Base-by-base conservation (phyloP, 1,140 invertebrate species). In the Pachypeltis micranthus region DNA sequence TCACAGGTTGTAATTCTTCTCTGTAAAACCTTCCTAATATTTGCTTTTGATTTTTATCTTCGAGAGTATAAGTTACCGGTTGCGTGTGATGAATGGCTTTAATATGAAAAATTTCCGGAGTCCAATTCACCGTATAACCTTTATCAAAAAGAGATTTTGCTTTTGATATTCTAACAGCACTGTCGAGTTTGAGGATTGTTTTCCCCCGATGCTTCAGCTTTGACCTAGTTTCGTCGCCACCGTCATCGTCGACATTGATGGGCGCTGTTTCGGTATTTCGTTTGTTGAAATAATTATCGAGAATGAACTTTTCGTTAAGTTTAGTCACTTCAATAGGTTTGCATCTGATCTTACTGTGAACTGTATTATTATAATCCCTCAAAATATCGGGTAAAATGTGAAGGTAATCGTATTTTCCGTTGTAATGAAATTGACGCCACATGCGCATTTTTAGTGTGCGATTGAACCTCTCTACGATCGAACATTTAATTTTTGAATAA, bases 381-480 rank as follows among this genome's bases (percentile, higher is more conserved):
- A 75, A 67, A 16, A 78, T 25, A 51, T 75, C 55, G 19, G 63
- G 51, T 55, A 78, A 67, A 3, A 72, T 70, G 66, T 74, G 63
- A 0, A 74, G 7, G 16, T 10, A 79, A 44, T 72, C 72, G 62
- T 75, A 70, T 25, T 67, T 72, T 2, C 74, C 74, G 19, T 70
- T 66, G 58, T 71, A 62, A 67, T 72, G 74, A 65, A 79, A 78
- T 67, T 75, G 55, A 63, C 69, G 68, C 63, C 65, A 77, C 68
- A 78, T 70, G 64, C 63, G 70, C 25, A 62, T 65, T 71, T 75
- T 77, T 25, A 78, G 62, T 10, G 73, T 76, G 23, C 71, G 65
- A 69, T 76, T 74, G 27, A 76, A 75, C 26, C 76, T 63, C 70
- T 77, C 74, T 25, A 71, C 67, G 55, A 77, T 70, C 1, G 70